Evolutionary conservation across 2,797 vertebrate genomes (phyloP).

Genomic region (Tamandua tetradactyla): DNA sequence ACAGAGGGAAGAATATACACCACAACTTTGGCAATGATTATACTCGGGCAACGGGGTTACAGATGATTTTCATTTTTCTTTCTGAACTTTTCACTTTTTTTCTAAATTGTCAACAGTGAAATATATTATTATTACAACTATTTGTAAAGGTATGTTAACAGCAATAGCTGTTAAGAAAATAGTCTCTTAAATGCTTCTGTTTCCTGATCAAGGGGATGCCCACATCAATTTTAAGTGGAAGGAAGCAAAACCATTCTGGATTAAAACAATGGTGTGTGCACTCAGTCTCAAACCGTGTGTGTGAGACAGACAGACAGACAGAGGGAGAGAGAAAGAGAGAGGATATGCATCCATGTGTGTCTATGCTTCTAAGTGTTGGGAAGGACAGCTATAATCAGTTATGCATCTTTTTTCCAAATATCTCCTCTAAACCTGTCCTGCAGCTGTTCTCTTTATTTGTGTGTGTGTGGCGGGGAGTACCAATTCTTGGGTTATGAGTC

Average conservation of each 20-base stretch:
- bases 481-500: background rate
- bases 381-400: background rate
- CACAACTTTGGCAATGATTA: too few species aligned
- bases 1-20: background rate
- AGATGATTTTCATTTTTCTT: background rate
- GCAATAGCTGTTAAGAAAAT: background rate
- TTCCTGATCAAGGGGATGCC: background rate
- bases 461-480: too few species aligned
- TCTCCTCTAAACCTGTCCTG: background rate
- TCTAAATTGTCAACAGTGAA: background rate
- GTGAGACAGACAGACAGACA: background rate
- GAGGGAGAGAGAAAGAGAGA: background rate
- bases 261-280: background rate
- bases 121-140: background rate
- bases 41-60: background rate
- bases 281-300: background rate
- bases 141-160: background rate
- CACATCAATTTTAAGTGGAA: background rate
- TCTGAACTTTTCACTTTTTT: background rate
- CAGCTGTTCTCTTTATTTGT: background rate
- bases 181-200: background rate
- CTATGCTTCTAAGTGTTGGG: background rate
- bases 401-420: background rate
- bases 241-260: background rate
- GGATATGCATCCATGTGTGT: background rate